Percentiles rank a stretch among this genome's conserved stretches.
These are phyloP conservation scores for Pocota personata DNA, from an alignment of 2,888 invertebrate species.

Conservation along the genomic window DNA sequence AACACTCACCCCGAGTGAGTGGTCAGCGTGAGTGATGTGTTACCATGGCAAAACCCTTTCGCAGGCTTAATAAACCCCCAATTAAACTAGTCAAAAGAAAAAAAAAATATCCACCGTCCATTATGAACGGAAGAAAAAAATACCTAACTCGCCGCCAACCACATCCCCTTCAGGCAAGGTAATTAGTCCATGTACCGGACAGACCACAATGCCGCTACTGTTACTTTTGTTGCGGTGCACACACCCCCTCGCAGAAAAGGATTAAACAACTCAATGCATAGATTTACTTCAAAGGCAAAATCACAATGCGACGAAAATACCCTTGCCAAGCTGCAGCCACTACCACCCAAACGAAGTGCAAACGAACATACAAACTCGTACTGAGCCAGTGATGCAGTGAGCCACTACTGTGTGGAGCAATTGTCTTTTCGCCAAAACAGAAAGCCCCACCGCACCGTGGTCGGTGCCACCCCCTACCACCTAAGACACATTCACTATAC, in stretches of 20 bases:
- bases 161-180: constrained; percentile 1
- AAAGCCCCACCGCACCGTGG: background rate
- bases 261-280: constrained; percentile 71
- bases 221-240: background rate
- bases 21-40: constrained; percentile 1
- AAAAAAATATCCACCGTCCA: background rate
- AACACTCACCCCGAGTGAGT: background rate
- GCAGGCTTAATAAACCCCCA: background rate
- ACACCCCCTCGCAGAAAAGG: constrained; percentile 12
- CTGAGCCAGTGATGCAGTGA: constrained; percentile 11
- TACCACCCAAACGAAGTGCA: constrained; percentile 36
- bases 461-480: background rate
- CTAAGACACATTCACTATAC: constrained; percentile 31
- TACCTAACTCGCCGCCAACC: constrained; percentile 17
- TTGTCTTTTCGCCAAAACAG: constrained; percentile 68
- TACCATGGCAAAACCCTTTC: background rate
- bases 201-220: constrained; percentile 11
- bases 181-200: constrained; percentile 32
- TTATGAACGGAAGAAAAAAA: background rate
- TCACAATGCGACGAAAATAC: constrained; percentile 70
- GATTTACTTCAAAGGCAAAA: constrained; percentile 65
- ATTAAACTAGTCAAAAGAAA: constrained; percentile 10
- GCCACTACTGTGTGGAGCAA: constrained; percentile 47
- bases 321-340: constrained; percentile 50
- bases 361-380: constrained; percentile 35